Percentiles rank a stretch among this genome's conserved stretches.
Evolutionary conservation across 2,113 vertebrate genomes (phyloP).

Genomic region (Pleuronectes platessa): DNA sequence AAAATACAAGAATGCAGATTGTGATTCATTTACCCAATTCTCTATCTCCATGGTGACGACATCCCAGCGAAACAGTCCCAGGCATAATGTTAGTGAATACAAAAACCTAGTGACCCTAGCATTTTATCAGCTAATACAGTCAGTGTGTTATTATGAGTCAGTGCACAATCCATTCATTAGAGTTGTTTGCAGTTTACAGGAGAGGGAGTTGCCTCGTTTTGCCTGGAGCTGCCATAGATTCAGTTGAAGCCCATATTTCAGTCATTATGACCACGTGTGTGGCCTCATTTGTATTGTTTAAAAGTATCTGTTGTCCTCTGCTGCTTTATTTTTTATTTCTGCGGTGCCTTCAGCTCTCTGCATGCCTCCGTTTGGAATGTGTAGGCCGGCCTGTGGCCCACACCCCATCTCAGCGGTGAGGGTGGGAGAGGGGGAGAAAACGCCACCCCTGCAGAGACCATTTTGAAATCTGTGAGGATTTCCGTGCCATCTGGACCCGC

Average conservation of each 20-base stretch:
- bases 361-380: slow-evolving; percentile 79
- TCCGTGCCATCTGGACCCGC: slow-evolving; percentile 84
- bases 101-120: slow-evolving; percentile 42
- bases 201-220: slow-evolving; percentile 52
- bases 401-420: slow-evolving; percentile 79
- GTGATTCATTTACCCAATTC: slow-evolving; percentile 53
- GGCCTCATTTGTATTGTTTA: slow-evolving; percentile 67
- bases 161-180: slow-evolving; percentile 48
- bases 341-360: slow-evolving; percentile 69
- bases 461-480: slow-evolving; percentile 85
- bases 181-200: slow-evolving; percentile 57
- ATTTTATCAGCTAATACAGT: slow-evolving; percentile 61
- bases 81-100: slow-evolving; percentile 48
- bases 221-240: slow-evolving; percentile 58
- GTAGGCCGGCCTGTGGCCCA: slow-evolving; percentile 78
- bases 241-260: slow-evolving; percentile 61
- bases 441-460: slow-evolving; percentile 83
- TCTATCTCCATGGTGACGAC: slow-evolving; percentile 46
- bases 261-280: slow-evolving; percentile 60
- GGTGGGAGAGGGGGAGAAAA: slow-evolving; percentile 75
- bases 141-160: slow-evolving; percentile 54
- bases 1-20: slow-evolving; percentile 51
- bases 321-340: slow-evolving; percentile 64
- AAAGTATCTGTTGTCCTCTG: slow-evolving; percentile 69
- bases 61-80: slow-evolving; percentile 45